A percentile compares a stretch with the other conserved stretches of the same genome.
Evolutionary conservation across 2,888 invertebrate genomes (phyloP).

Genomic region (Anticlea derivata): DNA sequence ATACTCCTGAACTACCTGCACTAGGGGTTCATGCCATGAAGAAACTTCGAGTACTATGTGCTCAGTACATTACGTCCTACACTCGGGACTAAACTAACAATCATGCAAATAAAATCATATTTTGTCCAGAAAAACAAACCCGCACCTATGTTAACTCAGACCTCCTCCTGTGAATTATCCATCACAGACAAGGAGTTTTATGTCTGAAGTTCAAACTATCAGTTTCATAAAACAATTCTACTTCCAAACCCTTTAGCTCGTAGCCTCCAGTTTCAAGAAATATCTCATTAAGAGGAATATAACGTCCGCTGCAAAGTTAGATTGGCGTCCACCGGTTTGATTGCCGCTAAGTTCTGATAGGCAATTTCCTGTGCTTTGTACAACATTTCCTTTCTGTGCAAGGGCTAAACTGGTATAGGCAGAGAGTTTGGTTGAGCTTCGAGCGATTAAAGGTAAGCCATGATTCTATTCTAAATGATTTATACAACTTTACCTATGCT

Average conservation of each 20-base stretch:
- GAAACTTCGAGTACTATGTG: too few relatives aligned
- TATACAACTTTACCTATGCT: too few relatives aligned
- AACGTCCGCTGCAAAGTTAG: constrained; percentile 69
- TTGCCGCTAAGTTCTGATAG: constrained; percentile 73
- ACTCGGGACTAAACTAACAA: too few relatives aligned
- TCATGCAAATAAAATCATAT: too few relatives aligned
- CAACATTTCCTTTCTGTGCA: constrained; percentile 55
- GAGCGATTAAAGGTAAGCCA: background rate
- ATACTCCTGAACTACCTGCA: too few relatives aligned
- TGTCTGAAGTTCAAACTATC: constrained; percentile 8
- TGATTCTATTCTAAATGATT: too few relatives aligned
- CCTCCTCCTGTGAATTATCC: too few relatives aligned
- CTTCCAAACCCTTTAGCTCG: constrained; percentile 16
- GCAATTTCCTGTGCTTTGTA: constrained; percentile 81
- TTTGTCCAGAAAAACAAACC: too few relatives aligned
- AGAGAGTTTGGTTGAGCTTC: constrained; percentile 9
- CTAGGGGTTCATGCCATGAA: too few relatives aligned
- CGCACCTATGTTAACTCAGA: too few relatives aligned
- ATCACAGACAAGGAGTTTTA: too few relatives aligned
- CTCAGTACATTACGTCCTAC: too few relatives aligned
- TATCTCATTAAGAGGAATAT: constrained; percentile 67
- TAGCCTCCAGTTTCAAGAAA: constrained; percentile 47
- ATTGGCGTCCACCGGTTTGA: constrained; percentile 62
- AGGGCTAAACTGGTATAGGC: constrained; percentile 11
- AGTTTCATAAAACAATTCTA: constrained; percentile 16